Evolutionary conservation across 53 echinoderm and acorn worm species (phyloP).

Genomic region (Apostichopus leukothele): DNA sequence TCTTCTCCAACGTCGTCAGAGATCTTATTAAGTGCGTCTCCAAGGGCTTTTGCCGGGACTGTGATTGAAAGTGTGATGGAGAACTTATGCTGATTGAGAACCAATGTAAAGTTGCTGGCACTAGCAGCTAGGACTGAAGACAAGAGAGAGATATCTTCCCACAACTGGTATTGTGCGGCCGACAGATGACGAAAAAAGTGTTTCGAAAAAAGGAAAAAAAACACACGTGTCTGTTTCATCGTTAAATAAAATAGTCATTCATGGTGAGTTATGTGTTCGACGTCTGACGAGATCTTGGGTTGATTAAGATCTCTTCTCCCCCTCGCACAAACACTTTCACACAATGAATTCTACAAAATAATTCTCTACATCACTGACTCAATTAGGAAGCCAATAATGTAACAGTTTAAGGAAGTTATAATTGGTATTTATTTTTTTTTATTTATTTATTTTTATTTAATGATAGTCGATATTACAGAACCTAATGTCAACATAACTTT

Average conservation of each 20-base stretch:
- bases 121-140: not conserved
- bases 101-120: conserved; percentile 44
- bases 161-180: not conserved
- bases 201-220: not conserved
- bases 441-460: too few relatives aligned
- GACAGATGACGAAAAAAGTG: not conserved
- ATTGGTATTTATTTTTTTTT: too few relatives aligned
- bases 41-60: conserved; percentile 30
- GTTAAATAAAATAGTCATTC: not conserved
- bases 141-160: not conserved
- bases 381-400: too few relatives aligned
- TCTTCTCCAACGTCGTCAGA: not conserved
- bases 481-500: too few relatives aligned
- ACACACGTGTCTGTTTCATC: not conserved
- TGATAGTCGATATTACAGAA: too few relatives aligned
- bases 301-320: too few relatives aligned
- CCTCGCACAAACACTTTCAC: too few relatives aligned
- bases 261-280: not conserved
- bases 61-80: conserved; percentile 43
- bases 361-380: too few relatives aligned
- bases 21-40: conserved; percentile 41
- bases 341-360: too few relatives aligned
- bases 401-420: too few relatives aligned
- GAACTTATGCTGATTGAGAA: conserved; percentile 43
- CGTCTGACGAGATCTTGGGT: not conserved